Evolutionary conservation across 2,113 vertebrate genomes (phyloP), one percentile per base, ranked within the genome.

Genomic region (Scomber japonicus): DNA sequence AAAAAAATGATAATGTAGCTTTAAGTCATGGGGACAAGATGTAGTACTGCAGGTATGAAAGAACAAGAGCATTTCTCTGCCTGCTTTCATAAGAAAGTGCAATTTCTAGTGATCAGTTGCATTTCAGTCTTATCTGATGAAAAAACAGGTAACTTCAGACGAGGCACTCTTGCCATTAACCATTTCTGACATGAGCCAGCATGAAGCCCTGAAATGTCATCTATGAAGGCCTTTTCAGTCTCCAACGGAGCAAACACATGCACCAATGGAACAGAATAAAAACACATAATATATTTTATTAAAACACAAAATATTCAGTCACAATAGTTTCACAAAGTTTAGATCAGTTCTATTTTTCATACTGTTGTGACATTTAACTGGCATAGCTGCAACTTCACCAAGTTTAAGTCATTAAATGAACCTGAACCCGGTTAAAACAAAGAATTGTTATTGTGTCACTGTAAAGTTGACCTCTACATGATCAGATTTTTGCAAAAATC

Each of bases 351-450:
- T 27, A 30, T 4, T 6, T 30, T 50, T 17, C 11, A 60, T 4
- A 49, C 24, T 8, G 31, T 71, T 31, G n/a, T 4, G 17, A 50
- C 12, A 35, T 7, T 7, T 3, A 53, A 40, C 35, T 11, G 31
- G 31, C 12, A 27, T 56, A 44, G 2, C 27, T 56, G 46, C 15
- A 27, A 5, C 21, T 17, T 16, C 27, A 57, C 9, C 40, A 40
- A 13, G 71, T 73, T 4, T 44, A n/a, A 40, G 10, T n/a, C 12
- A 14, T 49, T 56, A 46, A 71, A 71, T 71, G 24, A 48, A 3
- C 15, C 12, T 48, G 40, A 55, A 30, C 2, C 15, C 15, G 9
- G 9, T 35, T 35, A 35, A 35, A 35, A 35, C 35, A 35, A 35
- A 35, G 6, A 7, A 35, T 35, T 35, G 6, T 5, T 35, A 35